Conservation (phyloP, 2,797 vertebrate species). For the Lateolabrax maculatus region DNA sequence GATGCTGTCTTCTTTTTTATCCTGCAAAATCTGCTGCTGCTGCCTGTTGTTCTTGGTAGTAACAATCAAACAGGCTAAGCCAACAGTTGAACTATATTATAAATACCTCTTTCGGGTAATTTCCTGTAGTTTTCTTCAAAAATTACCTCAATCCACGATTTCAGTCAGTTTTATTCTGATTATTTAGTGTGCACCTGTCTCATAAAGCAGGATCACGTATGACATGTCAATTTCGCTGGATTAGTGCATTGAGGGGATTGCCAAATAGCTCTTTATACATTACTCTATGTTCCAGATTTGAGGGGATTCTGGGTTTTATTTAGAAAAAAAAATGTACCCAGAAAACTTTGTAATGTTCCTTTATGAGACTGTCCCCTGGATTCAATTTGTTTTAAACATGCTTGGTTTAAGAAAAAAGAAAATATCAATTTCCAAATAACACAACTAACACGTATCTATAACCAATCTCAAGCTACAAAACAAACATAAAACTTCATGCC, state of each 20-base stretch:
- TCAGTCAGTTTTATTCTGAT: not conserved
- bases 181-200: not conserved
- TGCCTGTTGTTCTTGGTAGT: not conserved
- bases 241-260: not conserved
- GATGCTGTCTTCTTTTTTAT: not conserved
- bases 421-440: not conserved
- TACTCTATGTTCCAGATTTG: not conserved
- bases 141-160: no score
- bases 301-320: not conserved
- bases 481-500: conserved; percentile 23
- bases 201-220: not conserved
- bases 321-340: not conserved
- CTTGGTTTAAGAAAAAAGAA: not conserved
- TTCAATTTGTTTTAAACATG: not conserved
- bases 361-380: no score
- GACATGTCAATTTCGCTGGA: not conserved
- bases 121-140: not conserved
- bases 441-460: conserved; percentile 13
- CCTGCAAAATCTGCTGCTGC: not conserved
- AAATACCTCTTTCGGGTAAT: not conserved
- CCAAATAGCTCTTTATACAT: not conserved
- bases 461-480: conserved; percentile 12
- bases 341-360: not conserved
- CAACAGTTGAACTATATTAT: not conserved
- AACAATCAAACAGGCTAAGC: not conserved